These are phyloP conservation scores for Aegotheles bennettii DNA, from an alignment of 2,113 vertebrate species.

Conservation along the genomic window DNA sequence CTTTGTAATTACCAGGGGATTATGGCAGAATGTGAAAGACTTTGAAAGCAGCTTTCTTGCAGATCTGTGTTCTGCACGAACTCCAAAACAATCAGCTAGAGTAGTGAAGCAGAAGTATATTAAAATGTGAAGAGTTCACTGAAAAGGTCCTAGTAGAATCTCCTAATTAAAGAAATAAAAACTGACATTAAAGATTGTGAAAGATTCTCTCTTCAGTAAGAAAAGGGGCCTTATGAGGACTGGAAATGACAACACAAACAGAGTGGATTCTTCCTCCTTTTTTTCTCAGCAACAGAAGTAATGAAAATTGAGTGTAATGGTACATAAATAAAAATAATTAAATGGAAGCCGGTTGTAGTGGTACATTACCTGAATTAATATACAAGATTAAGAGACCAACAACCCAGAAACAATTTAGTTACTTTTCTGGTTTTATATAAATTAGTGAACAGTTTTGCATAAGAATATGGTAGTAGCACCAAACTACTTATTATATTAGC, in stretches of 20 bases:
- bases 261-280: not conserved
- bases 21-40: conserved; percentile 57
- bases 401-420: conserved; percentile 61
- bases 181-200: conserved; percentile 36
- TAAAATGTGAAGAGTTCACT: conserved; percentile 68
- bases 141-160: conserved; percentile 50
- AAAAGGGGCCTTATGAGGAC: conserved; percentile 40
- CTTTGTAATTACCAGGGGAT: conserved; percentile 71
- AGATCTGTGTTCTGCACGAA: conserved; percentile 58
- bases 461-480: not conserved
- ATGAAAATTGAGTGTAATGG: conserved; percentile 67
- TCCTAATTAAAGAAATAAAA: conserved; percentile 77
- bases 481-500: not conserved
- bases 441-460: conserved; percentile 24
- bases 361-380: conserved; percentile 68
- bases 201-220: conserved; percentile 7
- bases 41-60: conserved; percentile 54
- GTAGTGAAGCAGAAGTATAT: conserved; percentile 65
- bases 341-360: conserved; percentile 47
- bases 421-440: conserved; percentile 47
- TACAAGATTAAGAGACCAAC: conserved; percentile 65
- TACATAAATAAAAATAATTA: conserved; percentile 75
- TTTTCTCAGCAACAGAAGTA: conserved; percentile 19
- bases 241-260: conserved; percentile 50
- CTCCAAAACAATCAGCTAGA: conserved; percentile 41